A percentile compares a stretch with the other conserved stretches of the same genome.
These are phyloP conservation scores for Drymodes brunneopygia DNA, from an alignment of 2,113 vertebrate species.

Conservation along the genomic window DNA sequence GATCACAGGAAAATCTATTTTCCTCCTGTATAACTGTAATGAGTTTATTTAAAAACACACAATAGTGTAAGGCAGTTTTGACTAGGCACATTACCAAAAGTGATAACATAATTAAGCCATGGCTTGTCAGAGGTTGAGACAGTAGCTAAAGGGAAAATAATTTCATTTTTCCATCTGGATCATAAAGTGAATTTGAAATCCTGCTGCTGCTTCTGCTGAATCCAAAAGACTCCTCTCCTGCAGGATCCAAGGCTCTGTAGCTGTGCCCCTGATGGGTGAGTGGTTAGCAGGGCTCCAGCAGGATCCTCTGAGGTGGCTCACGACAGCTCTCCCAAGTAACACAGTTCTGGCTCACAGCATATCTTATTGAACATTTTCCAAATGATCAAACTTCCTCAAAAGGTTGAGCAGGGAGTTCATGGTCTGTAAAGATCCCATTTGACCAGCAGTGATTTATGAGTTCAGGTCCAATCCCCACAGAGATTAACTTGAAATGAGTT, in stretches of 20 bases:
- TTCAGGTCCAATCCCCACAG: neutral
- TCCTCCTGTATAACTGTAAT: neutral
- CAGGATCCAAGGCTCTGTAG: neutral
- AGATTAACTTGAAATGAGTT: neutral
- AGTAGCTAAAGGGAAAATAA: neutral
- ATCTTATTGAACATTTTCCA: neutral
- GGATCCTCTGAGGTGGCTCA: neutral
- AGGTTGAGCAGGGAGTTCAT: neutral
- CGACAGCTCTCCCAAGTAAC: neutral
- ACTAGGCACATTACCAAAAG: neutral
- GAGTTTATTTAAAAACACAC: neutral
- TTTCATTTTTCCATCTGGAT: neutral
- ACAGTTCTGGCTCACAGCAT: neutral
- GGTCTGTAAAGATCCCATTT: neutral
- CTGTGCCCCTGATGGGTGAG: neutral
- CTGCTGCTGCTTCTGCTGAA: neutral
- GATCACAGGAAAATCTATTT: neutral
- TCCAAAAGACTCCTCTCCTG: neutral
- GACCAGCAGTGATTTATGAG: neutral
- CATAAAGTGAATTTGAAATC: neutral
- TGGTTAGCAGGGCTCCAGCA: neutral
- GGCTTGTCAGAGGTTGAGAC: neutral
- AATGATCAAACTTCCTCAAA: neutral
- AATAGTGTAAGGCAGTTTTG: neutral
- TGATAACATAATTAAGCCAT: neutral